These are phyloP conservation scores for Syngnathus scovelli DNA, from an alignment of 2,113 vertebrate genomes.

Conservation along the genomic window DNA sequence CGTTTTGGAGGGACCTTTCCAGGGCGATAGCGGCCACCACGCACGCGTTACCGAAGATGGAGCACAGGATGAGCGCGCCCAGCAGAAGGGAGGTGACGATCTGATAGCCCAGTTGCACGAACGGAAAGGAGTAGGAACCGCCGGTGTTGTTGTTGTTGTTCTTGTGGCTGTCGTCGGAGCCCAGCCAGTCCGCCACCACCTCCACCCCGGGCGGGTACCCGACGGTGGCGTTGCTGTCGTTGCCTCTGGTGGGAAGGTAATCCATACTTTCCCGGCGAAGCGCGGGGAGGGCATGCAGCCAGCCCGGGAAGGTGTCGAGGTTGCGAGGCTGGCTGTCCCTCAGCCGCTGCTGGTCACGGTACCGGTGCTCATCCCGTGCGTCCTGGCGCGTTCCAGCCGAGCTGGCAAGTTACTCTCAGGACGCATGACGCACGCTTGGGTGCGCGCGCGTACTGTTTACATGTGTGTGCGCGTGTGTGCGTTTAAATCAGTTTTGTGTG, in stretches of 20 bases:
- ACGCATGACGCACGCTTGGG: slow-evolving; percentile 66
- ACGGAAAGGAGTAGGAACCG: slow-evolving; percentile 47
- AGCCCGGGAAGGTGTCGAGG: slow-evolving; percentile 5
- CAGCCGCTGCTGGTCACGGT: slow-evolving; percentile 32
- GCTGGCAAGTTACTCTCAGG: slow-evolving; percentile 57
- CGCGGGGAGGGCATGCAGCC: slow-evolving; percentile 21
- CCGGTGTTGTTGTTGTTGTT: slow-evolving; percentile 47
- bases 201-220: slow-evolving; percentile 60
- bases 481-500: slow-evolving; percentile 4
- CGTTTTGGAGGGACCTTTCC: slow-evolving; percentile 95
- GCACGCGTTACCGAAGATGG: slow-evolving; percentile 91
- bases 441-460: slow-evolving; percentile 13
- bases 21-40: slow-evolving; percentile 91
- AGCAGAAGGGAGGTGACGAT: slow-evolving; percentile 86
- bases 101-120: slow-evolving; percentile 85
- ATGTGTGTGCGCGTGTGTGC: slow-evolving; percentile 7
- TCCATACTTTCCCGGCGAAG: slow-evolving; percentile 54
- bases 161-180: slow-evolving; percentile 49
- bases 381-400: slow-evolving; percentile 59
- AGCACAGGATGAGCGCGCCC: slow-evolving; percentile 85
- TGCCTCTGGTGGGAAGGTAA: slow-evolving; percentile 60
- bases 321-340: slow-evolving; percentile 53
- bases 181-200: slow-evolving; percentile 53
- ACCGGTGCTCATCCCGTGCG: slow-evolving; percentile 24
- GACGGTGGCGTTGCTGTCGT: slow-evolving; percentile 76